Evolutionary conservation across 2,888 invertebrate genomes (phyloP).

Genomic region (Macrosoma leucophasiata): DNA sequence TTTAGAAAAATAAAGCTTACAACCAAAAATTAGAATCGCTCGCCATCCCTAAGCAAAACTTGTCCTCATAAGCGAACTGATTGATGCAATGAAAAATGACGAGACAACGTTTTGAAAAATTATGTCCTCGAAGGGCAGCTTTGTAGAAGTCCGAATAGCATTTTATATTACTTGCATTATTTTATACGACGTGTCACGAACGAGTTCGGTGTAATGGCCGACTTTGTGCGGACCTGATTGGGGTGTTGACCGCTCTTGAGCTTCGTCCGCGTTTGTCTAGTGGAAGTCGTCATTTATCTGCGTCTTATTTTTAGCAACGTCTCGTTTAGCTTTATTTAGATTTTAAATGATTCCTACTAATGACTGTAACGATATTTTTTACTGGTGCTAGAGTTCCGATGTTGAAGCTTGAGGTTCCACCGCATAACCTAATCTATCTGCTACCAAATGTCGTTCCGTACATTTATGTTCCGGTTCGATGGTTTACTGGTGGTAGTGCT

Average conservation of each 20-base stretch:
- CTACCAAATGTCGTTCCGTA: too few relatives aligned
- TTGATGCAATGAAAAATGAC: constrained; percentile 75
- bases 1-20: too few relatives aligned
- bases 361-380: too few relatives aligned
- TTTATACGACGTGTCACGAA: constrained; percentile 49
- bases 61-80: constrained; percentile 51
- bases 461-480: too few relatives aligned
- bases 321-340: too few relatives aligned
- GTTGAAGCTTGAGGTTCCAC: too few relatives aligned
- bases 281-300: constrained; percentile 50
- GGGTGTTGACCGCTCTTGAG: constrained; percentile 46
- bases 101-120: constrained; percentile 73
- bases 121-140: constrained; percentile 51
- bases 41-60: constrained; percentile 45
- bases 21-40: too few relatives aligned
- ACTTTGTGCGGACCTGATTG: constrained; percentile 48
- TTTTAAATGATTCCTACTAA: too few relatives aligned
- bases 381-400: too few relatives aligned
- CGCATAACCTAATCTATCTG: too few relatives aligned
- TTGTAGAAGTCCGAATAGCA: constrained; percentile 50
- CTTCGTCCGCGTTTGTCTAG: constrained; percentile 33
- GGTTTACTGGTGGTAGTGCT: too few relatives aligned
- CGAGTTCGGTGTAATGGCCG: constrained; percentile 47
- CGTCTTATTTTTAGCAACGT: constrained; percentile 52
- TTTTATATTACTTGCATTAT: constrained; percentile 72